These are phyloP conservation scores for Miniopterus natalensis DNA, from an alignment of 2,113 vertebrate genomes.

Conservation along the genomic window DNA sequence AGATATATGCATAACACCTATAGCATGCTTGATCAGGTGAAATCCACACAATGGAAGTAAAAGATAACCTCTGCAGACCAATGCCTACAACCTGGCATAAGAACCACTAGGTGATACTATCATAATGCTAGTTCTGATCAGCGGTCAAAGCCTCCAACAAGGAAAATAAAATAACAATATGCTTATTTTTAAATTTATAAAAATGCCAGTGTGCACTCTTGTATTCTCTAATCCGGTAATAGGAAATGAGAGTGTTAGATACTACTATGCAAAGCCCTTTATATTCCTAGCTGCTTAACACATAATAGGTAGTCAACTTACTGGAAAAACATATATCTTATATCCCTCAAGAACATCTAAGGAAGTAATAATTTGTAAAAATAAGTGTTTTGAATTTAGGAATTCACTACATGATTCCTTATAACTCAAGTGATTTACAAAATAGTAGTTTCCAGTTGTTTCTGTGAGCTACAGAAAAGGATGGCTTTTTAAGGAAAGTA, in stretches of 20 bases:
- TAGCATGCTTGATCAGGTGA: background rate
- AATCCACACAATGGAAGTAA: background rate
- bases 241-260: background rate
- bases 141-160: background rate
- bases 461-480: background rate
- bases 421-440: constrained; percentile 10
- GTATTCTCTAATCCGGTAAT: background rate
- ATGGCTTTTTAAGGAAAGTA: background rate
- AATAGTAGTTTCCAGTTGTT: background rate
- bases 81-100: background rate
- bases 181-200: background rate
- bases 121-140: background rate
- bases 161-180: background rate
- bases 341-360: background rate
- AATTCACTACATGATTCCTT: constrained; percentile 23
- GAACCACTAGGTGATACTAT: background rate
- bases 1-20: background rate
- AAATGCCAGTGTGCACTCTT: background rate
- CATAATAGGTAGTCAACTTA: background rate
- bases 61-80: background rate
- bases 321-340: background rate
- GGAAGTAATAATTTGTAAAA: constrained; percentile 16
- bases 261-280: background rate
- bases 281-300: background rate
- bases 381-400: constrained; percentile 10